phyloP scores from a whole-genome alignment of 2,888 invertebrate species.

The Parnassius apollo region DNA sequence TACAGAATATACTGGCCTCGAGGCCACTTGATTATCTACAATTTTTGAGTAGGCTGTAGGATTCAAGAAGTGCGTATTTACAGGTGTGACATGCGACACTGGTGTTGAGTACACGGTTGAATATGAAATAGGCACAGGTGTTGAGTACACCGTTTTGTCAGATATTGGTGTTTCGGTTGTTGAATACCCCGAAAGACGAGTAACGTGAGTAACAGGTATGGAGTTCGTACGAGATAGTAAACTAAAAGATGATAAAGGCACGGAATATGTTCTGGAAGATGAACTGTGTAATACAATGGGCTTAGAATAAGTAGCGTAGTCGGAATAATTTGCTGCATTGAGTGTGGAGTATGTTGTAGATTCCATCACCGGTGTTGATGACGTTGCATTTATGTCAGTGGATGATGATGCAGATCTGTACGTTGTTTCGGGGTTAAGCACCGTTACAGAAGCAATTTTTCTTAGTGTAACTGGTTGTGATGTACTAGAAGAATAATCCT shows the following conservation, averaged over 20 bases:
- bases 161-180: neutral
- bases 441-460: neutral
- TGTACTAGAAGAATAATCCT: neutral
- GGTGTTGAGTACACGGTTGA: neutral
- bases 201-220: neutral
- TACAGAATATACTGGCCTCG: neutral
- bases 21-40: neutral
- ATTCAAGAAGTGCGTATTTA: neutral
- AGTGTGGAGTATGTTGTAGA: neutral
- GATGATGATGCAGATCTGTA: neutral
- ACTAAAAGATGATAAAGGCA: neutral
- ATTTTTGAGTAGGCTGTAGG: neutral
- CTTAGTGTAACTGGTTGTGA: neutral
- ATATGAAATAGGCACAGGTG: constrained; percentile 2
- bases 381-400: neutral
- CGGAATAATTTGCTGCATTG: too few relatives aligned
- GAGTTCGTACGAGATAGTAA: too few relatives aligned
- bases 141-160: neutral
- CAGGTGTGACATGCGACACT: neutral
- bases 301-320: neutral
- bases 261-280: neutral
- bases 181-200: neutral
- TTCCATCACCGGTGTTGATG: neutral
- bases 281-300: neutral
- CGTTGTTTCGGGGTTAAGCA: neutral